phyloP scores from a whole-genome alignment of 2,113 vertebrate genomes.

The Melierax canorus region DNA sequence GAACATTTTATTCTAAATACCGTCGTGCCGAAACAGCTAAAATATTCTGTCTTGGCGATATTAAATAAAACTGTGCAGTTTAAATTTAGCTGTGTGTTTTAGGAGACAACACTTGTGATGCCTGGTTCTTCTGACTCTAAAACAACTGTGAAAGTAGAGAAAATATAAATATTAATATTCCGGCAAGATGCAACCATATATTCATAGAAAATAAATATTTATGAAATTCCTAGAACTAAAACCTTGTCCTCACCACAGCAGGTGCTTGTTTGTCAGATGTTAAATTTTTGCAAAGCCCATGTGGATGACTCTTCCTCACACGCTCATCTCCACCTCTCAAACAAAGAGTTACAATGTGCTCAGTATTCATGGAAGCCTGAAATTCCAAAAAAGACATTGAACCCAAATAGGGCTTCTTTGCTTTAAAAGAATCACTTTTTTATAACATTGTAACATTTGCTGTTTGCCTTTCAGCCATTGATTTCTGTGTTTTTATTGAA shows the following conservation, averaged over 20 bases:
- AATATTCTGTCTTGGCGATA: conserved; percentile 11
- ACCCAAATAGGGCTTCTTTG: neutral
- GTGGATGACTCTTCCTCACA: neutral
- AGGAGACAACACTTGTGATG: neutral
- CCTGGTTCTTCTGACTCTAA: neutral
- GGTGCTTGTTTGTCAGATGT: neutral
- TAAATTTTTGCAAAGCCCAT: neutral
- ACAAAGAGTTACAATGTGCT: neutral
- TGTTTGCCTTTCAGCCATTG: neutral
- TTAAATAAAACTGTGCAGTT: neutral
- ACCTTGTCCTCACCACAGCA: neutral
- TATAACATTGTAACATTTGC: neutral
- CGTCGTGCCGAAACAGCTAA: neutral
- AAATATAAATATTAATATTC: conserved; percentile 17
- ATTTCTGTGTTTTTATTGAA: neutral
- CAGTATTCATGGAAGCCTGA: neutral
- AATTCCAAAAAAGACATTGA: neutral
- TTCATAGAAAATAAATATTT: conserved; percentile 8
- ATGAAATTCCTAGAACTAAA: neutral
- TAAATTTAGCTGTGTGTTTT: conserved; percentile 30
- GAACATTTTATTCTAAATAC: conserved; percentile 15
- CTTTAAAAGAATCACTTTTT: neutral
- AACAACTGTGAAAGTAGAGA: neutral
- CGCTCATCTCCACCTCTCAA: neutral
- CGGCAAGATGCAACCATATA: neutral